Percentiles rank a stretch among this genome's conserved stretches.
These are phyloP conservation scores for Caranx melampygus DNA, from an alignment of 2,113 vertebrate genomes.

Conservation along the genomic window DNA sequence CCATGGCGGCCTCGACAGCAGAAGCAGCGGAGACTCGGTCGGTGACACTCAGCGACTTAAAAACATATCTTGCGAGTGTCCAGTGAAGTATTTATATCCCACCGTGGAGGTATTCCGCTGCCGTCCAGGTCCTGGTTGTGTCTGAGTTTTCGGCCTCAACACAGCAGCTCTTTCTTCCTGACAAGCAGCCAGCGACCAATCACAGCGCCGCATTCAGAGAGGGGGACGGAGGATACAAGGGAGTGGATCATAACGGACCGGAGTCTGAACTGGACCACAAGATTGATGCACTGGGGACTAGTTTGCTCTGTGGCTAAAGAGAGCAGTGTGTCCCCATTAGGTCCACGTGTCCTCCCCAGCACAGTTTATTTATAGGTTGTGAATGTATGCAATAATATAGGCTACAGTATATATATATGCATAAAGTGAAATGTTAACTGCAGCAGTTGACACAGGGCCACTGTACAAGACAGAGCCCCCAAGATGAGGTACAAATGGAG, in stretches of 20 bases:
- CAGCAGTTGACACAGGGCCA: background rate
- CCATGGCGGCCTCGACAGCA: constrained; percentile 34
- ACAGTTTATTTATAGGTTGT: background rate
- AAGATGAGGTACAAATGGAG: background rate
- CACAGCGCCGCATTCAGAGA: constrained; percentile 35
- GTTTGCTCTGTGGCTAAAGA: background rate
- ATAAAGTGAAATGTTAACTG: background rate
- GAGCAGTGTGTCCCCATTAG: background rate
- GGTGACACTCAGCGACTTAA: background rate
- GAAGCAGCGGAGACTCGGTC: background rate
- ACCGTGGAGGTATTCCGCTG: background rate
- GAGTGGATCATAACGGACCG: constrained; percentile 34
- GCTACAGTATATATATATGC: too few relatives aligned
- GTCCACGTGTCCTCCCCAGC: background rate
- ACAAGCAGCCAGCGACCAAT: constrained; percentile 70
- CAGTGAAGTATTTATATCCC: background rate
- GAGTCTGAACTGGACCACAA: constrained; percentile 24
- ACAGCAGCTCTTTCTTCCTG: constrained; percentile 80
- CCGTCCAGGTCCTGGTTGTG: constrained; percentile 45
- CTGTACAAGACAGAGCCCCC: background rate
- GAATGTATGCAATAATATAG: too few relatives aligned
- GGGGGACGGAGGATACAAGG: constrained; percentile 12
- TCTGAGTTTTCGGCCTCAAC: constrained; percentile 72
- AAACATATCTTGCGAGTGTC: background rate
- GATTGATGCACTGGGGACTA: background rate